These are phyloP conservation scores for Nerophis lumbriciformis DNA, from an alignment of 2,113 vertebrate species.

Conservation along the genomic window DNA sequence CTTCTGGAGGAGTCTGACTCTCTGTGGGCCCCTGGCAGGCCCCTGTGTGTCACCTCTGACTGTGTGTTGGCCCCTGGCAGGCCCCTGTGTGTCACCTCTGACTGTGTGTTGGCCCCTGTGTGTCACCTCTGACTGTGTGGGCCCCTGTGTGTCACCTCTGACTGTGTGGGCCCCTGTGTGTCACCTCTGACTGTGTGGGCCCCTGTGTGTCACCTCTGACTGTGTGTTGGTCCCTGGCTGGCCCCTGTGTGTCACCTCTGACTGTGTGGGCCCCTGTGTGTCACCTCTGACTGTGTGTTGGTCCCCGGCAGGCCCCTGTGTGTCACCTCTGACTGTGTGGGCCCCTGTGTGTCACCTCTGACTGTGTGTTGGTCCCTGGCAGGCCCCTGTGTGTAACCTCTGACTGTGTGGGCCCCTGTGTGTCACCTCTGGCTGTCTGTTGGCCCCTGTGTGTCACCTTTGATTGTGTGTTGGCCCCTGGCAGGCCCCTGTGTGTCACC, in stretches of 20 bases:
- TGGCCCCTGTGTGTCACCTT: constrained; percentile 79
- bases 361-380: too few species aligned
- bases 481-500: constrained; percentile 83
- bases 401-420: constrained; percentile 72
- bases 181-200: constrained; percentile 70
- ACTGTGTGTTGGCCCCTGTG: constrained; percentile 72
- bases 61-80: constrained; percentile 26
- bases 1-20: constrained; percentile 22
- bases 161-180: constrained; percentile 82
- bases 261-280: constrained; percentile 71
- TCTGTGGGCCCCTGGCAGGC: constrained; percentile 13
- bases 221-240: constrained; percentile 41
- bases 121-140: constrained; percentile 64
- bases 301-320: constrained; percentile 72
- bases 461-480: too few species aligned
- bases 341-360: constrained; percentile 76
- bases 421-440: too few species aligned
- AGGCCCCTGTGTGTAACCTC: constrained; percentile 79
- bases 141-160: constrained; percentile 77
- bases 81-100: constrained; percentile 77
- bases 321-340: constrained; percentile 64
- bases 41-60: too few species aligned
- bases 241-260: constrained; percentile 76
- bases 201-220: constrained; percentile 75
- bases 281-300: constrained; percentile 58